phyloP scores from a whole-genome alignment of 2,888 invertebrate species.

The Campaea margaritaria region DNA sequence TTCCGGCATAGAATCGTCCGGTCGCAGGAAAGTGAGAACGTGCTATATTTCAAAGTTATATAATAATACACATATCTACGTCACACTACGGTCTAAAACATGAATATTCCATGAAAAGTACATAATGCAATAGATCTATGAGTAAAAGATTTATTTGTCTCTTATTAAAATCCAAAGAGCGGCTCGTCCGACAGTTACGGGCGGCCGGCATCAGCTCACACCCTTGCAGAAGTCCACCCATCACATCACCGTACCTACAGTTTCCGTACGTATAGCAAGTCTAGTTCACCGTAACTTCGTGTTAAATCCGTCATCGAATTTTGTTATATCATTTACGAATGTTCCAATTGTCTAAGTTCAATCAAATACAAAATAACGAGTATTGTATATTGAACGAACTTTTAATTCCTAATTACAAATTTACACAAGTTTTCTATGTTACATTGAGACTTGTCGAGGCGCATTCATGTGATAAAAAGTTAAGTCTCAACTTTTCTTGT shows the following conservation, averaged over 20 bases:
- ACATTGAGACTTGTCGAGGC: constrained; percentile 47
- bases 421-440: constrained; percentile 44
- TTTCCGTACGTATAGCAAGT: background rate
- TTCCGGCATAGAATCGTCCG: constrained; percentile 21
- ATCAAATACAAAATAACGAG: constrained; percentile 49
- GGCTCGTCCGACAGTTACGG: constrained; percentile 32
- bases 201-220: background rate
- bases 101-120: constrained; percentile 50
- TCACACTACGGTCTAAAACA: constrained; percentile 49
- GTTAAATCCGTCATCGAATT: constrained; percentile 34
- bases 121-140: constrained; percentile 37
- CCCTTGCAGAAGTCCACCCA: background rate
- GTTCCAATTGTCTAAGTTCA: constrained; percentile 47
- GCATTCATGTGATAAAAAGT: constrained; percentile 44
- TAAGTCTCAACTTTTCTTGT: constrained; percentile 46
- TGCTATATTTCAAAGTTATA: constrained; percentile 44
- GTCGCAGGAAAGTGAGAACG: constrained; percentile 42
- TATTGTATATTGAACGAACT: constrained; percentile 53
- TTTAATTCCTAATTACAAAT: constrained; percentile 50
- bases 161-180: constrained; percentile 45
- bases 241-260: too few species aligned
- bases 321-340: constrained; percentile 54
- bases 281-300: constrained; percentile 1
- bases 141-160: constrained; percentile 49
- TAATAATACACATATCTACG: constrained; percentile 53